Conservation (phyloP, 2,113 vertebrate species). For the Mastomys natalensis region DNA sequence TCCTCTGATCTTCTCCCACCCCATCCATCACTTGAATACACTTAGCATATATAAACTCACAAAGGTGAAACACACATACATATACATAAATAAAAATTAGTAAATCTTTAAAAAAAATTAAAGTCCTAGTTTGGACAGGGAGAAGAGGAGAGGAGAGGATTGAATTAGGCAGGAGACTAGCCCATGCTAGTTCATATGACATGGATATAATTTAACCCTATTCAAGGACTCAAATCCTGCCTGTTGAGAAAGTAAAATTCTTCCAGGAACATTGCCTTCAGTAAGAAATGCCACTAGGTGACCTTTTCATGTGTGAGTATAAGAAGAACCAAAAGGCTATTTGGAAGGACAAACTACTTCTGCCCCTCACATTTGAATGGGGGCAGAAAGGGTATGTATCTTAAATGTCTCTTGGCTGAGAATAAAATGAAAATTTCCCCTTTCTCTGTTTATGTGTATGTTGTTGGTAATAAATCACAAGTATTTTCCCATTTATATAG, state of each 20-base stretch:
- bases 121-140: neutral
- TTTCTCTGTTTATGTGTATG: neutral
- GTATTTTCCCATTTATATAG: constrained; percentile 29
- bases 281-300: constrained; percentile 10
- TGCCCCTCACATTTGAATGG: neutral
- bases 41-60: neutral
- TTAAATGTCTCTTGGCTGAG: neutral
- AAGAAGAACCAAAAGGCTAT: constrained; percentile 18
- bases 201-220: neutral
- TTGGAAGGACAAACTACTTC: constrained; percentile 35
- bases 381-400: neutral
- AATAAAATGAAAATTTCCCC: constrained; percentile 10
- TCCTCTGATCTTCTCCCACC: neutral
- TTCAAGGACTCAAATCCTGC: neutral
- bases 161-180: neutral
- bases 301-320: constrained; percentile 7
- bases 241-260: neutral
- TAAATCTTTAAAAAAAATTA: neutral
- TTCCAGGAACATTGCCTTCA: neutral
- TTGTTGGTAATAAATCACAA: constrained; percentile 53
- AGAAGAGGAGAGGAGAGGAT: neutral
- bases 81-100: neutral
- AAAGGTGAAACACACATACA: neutral
- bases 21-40: neutral
- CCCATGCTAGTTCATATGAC: neutral